Percentiles rank a stretch among this genome's conserved stretches.
These are phyloP conservation scores for Rhizoglyphus robini DNA, from an alignment of 1,140 invertebrate species.

Conservation along the genomic window DNA sequence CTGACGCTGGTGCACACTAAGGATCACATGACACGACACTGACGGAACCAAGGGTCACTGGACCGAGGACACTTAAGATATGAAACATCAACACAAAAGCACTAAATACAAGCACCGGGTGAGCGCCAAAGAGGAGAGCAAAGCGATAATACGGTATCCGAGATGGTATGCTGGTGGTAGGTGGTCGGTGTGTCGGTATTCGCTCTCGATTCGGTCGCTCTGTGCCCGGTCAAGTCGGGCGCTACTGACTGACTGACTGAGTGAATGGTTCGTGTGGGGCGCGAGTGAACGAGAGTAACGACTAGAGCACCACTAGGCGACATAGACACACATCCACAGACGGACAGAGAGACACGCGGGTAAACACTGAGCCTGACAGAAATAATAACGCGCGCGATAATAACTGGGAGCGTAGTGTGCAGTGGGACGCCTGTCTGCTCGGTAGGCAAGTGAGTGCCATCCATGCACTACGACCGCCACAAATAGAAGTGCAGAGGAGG, in stretches of 20 bases:
- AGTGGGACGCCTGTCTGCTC: not conserved
- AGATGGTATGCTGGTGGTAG: no score
- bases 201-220: not conserved
- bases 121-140: no score
- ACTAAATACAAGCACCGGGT: not conserved
- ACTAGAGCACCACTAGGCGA: not conserved
- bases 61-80: no score
- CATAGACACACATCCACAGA: not conserved
- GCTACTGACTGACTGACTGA: constrained; percentile 18
- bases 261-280: not conserved
- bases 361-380: not conserved
- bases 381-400: no score
- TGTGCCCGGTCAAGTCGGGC: constrained; percentile 11
- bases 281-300: not conserved
- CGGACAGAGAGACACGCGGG: not conserved
- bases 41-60: no score
- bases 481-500: no score
- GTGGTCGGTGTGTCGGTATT: not conserved
- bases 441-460: no score
- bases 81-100: not conserved
- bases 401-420: not conserved
- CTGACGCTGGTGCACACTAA: no score
- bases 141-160: no score
- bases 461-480: no score
- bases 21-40: no score